Base-by-base conservation (phyloP, 2,797 vertebrate genomes). In the Sphenodon punctatus region DNA sequence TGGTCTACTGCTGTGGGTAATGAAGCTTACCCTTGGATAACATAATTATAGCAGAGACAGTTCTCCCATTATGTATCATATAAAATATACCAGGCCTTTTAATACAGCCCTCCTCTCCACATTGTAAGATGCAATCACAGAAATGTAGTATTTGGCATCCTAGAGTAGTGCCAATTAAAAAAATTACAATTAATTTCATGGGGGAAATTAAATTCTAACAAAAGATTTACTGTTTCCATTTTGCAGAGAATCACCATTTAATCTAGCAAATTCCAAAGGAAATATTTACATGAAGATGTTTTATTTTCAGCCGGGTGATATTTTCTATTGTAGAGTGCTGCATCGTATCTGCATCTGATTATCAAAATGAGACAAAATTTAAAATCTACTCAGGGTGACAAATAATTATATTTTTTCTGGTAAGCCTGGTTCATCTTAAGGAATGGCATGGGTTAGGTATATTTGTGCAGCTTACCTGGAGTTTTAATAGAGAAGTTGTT, bases 1-100 rank as follows among this genome's bases (percentile, higher is more conserved):
- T 88, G 53, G 71, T 86, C 80, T 82, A 65, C 64, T 80, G 56
- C 74, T 71, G 74, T 86, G 65, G 75, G 74, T 92, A 90, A 92
- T 82, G 82, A 92, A 87, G 58, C 51, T 45, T 5, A 70, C 49
- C 32, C n/a, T n/a, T 88, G 88, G 65, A 59, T 73, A 80, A 85
- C 55, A 75, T 74, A 78, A 85, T 86, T 78, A 84, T 72, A 78
- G 64, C 49, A 27, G 66, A 71, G 73, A 78, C 60, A 86, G 82
- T 76, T 80, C 72, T 84, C 67, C 78, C 55, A 65, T 56, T 59
- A 67, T 78, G 73, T 75, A 76, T 72, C 63, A 86, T 78, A 56
- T 68, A 49, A 49, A 16, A 70, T 42, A 66, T 39, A 41, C 19
- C 86, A 46, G 15, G 59, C 74, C 49, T 78, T 67, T 41, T 71